phyloP scores from a whole-genome alignment of 2,888 invertebrate species.

The Pseudanteris insignis region DNA sequence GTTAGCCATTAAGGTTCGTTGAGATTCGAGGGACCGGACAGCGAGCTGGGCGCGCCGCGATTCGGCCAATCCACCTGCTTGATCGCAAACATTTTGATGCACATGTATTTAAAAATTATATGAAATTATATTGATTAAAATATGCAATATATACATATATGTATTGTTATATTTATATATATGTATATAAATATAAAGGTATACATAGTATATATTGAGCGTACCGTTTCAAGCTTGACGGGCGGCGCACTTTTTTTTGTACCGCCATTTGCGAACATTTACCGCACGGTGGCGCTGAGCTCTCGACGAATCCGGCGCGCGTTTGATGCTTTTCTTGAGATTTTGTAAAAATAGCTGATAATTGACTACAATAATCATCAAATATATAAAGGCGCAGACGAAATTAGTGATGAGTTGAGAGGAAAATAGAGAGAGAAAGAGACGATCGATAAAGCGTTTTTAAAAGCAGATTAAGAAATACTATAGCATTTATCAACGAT shows the following conservation, averaged over 20 bases:
- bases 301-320: conserved; percentile 34
- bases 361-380: conserved; percentile 49
- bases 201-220: conserved; percentile 15
- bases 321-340: conserved; percentile 23
- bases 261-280: conserved; percentile 8
- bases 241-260: no score
- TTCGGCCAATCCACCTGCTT: conserved; percentile 17
- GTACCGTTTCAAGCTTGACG: neutral
- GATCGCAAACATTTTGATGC: conserved; percentile 21
- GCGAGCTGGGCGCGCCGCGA: no score
- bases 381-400: conserved; percentile 30
- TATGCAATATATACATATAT: no score
- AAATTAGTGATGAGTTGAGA: conserved; percentile 8
- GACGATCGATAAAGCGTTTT: conserved; percentile 20
- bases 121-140: conserved; percentile 5
- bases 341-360: conserved; percentile 48
- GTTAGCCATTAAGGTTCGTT: conserved; percentile 48
- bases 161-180: no score
- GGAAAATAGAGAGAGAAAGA: conserved; percentile 8
- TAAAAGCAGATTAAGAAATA: conserved; percentile 46
- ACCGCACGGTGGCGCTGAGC: conserved; percentile 15
- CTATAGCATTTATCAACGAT: conserved; percentile 64
- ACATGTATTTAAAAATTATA: conserved; percentile 11
- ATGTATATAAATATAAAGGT: no score
- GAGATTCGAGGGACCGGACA: conserved; percentile 18